phyloP scores from a whole-genome alignment of 2,888 invertebrate genomes.

The Galerucella pusilla region DNA sequence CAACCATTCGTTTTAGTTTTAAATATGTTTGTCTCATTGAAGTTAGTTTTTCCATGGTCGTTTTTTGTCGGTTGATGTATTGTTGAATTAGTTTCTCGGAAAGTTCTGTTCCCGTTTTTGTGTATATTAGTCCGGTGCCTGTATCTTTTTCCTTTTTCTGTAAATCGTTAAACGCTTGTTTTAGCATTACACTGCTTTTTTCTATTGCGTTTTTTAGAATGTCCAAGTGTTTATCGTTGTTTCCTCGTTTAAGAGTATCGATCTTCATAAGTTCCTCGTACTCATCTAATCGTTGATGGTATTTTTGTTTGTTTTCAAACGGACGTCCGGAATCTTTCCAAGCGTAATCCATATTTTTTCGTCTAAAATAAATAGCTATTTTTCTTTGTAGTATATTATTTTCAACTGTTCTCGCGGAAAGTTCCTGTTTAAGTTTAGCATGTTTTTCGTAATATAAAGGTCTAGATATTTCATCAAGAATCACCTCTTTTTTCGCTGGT shows the following conservation, averaged over 20 bases:
- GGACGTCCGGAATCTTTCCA: conserved; percentile 53
- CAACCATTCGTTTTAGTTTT: conserved; percentile 56
- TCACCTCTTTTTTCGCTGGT: conserved; percentile 34
- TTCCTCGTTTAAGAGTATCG: conserved; percentile 46
- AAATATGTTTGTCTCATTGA: conserved; percentile 57
- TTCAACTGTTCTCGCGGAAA: conserved; percentile 45
- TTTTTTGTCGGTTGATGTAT: conserved; percentile 48
- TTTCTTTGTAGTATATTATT: conserved; percentile 59
- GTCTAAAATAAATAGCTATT: conserved; percentile 59
- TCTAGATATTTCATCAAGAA: conserved; percentile 38
- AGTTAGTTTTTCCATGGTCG: conserved; percentile 54
- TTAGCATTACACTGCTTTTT: conserved; percentile 47
- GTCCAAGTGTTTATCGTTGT: conserved; percentile 51
- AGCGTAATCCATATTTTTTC: conserved; percentile 60
- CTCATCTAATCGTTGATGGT: conserved; percentile 55
- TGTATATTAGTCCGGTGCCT: conserved; percentile 57
- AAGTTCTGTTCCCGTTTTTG: conserved; percentile 60
- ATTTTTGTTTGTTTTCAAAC: conserved; percentile 54
- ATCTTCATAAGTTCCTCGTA: conserved; percentile 48
- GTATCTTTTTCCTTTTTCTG: conserved; percentile 57
- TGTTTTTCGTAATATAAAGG: conserved; percentile 46
- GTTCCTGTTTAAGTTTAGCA: conserved; percentile 36
- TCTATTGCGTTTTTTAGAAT: conserved; percentile 48
- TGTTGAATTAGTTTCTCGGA: conserved; percentile 55
- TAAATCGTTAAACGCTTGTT: conserved; percentile 50